Evolutionary conservation across 2,797 vertebrate genomes (phyloP).

Genomic region (Neosalanx taihuensis): DNA sequence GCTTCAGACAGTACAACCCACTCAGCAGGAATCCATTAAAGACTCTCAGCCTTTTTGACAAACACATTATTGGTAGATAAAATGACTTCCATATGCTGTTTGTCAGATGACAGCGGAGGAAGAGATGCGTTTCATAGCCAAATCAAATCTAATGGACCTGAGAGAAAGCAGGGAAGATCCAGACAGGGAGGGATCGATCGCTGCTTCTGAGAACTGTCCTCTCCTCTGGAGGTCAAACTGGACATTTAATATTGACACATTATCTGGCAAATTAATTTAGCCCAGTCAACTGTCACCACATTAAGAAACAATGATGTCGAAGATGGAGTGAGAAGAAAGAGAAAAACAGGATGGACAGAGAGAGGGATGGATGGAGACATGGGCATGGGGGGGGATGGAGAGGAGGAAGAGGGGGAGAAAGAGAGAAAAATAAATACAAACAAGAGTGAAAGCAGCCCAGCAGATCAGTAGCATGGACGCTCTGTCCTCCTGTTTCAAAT

Average conservation of each 20-base stretch:
- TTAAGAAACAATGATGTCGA: slow-evolving; percentile 50
- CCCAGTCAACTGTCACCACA: slow-evolving; percentile 69
- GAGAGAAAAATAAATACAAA: neutral
- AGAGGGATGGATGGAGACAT: neutral
- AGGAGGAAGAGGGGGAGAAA: neutral
- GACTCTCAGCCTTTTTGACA: slow-evolving; percentile 77
- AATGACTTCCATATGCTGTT: slow-evolving; percentile 86
- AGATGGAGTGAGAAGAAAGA: slow-evolving; percentile 25
- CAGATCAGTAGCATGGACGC: slow-evolving; percentile 12
- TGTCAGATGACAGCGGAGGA: slow-evolving; percentile 83
- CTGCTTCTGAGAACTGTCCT: slow-evolving; percentile 57
- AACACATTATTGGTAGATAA: slow-evolving; percentile 86
- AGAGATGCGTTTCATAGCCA: slow-evolving; percentile 86
- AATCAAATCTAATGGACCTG: slow-evolving; percentile 88
- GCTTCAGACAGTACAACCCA: slow-evolving; percentile 55
- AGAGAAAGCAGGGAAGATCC: slow-evolving; percentile 66
- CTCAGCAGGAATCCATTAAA: slow-evolving; percentile 79
- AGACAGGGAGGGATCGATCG: slow-evolving; percentile 79
- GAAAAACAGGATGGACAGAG: slow-evolving; percentile 16
- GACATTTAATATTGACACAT: slow-evolving; percentile 83
- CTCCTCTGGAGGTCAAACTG: slow-evolving; percentile 70
- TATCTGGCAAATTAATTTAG: slow-evolving; percentile 81
- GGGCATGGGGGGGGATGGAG: neutral
- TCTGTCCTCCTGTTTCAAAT: slow-evolving; percentile 2
- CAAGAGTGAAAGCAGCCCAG: slow-evolving; percentile 4